Percentiles rank a stretch among this genome's conserved stretches.
These are phyloP conservation scores for Zootermopsis nevadensis DNA, from an alignment of 2,888 invertebrate species.

Conservation along the genomic window DNA sequence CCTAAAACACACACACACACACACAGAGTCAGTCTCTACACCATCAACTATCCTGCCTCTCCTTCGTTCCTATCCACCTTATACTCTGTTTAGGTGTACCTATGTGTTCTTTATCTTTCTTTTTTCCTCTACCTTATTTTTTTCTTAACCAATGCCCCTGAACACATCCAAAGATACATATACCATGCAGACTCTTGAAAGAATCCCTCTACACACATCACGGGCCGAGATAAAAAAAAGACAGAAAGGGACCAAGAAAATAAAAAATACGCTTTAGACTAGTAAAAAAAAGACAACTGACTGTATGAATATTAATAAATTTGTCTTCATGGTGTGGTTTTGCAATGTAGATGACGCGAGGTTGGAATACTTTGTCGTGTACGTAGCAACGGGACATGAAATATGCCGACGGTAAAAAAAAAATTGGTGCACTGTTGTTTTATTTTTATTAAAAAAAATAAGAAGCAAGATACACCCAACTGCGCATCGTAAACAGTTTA, in stretches of 20 bases:
- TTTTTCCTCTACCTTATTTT: slow-evolving; percentile 22
- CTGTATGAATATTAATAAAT: slow-evolving; percentile 32
- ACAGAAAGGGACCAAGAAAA: background rate
- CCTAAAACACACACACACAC: slow-evolving; percentile 11
- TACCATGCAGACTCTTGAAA: background rate
- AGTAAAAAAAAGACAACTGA: slow-evolving; percentile 24
- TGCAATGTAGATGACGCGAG: slow-evolving; percentile 21
- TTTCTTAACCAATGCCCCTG: background rate
- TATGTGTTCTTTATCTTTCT: slow-evolving; percentile 6
- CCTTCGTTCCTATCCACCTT: slow-evolving; percentile 6
- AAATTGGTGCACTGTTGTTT: background rate
- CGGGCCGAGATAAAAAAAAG: background rate
- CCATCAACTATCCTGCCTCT: slow-evolving; percentile 21
- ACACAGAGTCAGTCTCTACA: background rate
- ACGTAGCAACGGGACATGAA: slow-evolving; percentile 4
- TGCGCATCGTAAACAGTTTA: too few species aligned
- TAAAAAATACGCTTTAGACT: slow-evolving; percentile 4
- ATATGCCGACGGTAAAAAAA: background rate
- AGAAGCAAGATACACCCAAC: too few species aligned
- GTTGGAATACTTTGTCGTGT: background rate
- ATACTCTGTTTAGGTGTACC: slow-evolving; percentile 25
- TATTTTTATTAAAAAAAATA: background rate
- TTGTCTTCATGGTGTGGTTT: slow-evolving; percentile 23
- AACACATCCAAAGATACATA: slow-evolving; percentile 7
- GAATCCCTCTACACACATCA: slow-evolving; percentile 18